Evolutionary conservation across 2,113 vertebrate genomes (phyloP), one percentile per base, ranked within the genome.

Genomic region (Solea solea): DNA sequence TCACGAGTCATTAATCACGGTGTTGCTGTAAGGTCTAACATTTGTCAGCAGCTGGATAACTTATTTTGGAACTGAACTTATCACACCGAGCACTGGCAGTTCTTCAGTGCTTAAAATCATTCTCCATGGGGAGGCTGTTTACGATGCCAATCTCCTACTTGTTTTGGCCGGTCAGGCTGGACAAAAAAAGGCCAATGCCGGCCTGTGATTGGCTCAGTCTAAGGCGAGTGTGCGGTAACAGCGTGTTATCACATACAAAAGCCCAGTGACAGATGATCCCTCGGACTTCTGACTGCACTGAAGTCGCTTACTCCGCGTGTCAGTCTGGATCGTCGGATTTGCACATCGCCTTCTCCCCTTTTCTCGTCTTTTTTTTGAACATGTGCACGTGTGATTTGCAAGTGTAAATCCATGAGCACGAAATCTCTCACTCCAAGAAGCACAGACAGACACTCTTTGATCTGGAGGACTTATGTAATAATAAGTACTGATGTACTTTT

Each of bases 401-500:
- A 81, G 72, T 44, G 72, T 78, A 85, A 21, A 84, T 81, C 74
- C 66, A 44, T 1, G 4, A 71, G 69, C 74, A 66, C 55, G 80
- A 78, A 44, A 21, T 45, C 41, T 74, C 73, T 69, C 27, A 14
- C 80, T 65, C 54, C 0, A n/a, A 80, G 63, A 21, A 60, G 49
- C 15, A 0, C 50, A 60, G 62, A 61, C 69, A 53, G 62, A 61
- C 69, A 53, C 64, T 49, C 73, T 46, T 39, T 53, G 74, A 66
- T 44, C 21, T 64, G 66, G 59, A 63, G 77, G 81, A 88, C 84
- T 70, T 72, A 79, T 76, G 69, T 70, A 77, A 82, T 83, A 85
- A 83, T 82, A 77, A 76, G 50, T 82, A 73, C 71, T 64, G 80
- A 83, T 86, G 84, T 76, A 78, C 86, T 81, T 88, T 88, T 86